Base-by-base conservation (phyloP, 2,113 vertebrate species). In the Sceloporus undulatus region DNA sequence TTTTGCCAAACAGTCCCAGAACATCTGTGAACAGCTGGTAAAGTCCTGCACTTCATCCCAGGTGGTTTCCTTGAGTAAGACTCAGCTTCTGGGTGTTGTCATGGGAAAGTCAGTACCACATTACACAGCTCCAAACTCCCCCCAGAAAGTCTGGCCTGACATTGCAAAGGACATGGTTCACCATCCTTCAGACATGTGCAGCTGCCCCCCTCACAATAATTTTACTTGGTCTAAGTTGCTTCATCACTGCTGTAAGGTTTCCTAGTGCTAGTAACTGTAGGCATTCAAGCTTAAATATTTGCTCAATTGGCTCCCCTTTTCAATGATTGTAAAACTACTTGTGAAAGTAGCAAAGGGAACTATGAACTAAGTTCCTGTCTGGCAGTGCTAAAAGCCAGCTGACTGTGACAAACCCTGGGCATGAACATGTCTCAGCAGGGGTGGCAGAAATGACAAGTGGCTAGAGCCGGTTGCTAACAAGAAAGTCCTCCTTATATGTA, bases 21-120 rank as follows among this genome's bases (percentile, higher is more conserved):
- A 80, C 70, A 71, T 87, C 85, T 73, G 68, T 80, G 78, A 81
- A 83, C 87, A 88, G 87, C 87, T 83, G 87, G 79, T 75, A 77
- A 88, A 82, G 42, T 88, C n/a, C 81, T 77, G 73, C 62, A 77
- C 48, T 80, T 71, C 40, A 54, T 77, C 65, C 81, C 86, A 88
- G 59, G 86, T 88, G 56, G 71, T 82, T n/a, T 48, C 73, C 80
- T 66, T 83, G 80, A 77, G 68, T 76, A 77, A 68, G 73, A 21
- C 23, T 83, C 42, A 54, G 27, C 68, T 83, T 87, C 77, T 82
- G 56, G 42, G 71, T 76, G 77, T 54, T 88, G 73, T 68, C 80
- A 76, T 83, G 87, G 87, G 87, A 83, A 88, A 88, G 59, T 82
- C 80, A 83, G 73, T 88, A 52, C 71, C 80, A 68, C 54, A 82